Conservation (phyloP, 2,888 invertebrate genomes). For the Mayetiola destructor region DNA sequence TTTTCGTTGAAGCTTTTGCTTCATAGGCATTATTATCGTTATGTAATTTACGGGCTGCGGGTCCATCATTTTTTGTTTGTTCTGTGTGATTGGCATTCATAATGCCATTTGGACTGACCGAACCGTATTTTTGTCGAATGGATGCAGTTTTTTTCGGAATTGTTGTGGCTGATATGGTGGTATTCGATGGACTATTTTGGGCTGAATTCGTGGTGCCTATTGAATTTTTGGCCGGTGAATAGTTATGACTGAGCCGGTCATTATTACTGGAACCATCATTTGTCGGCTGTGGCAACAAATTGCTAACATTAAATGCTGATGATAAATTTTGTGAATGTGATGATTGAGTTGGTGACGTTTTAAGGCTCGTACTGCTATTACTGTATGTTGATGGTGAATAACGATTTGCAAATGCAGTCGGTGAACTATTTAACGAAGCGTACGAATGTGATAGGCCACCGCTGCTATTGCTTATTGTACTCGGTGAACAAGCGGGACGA, state of each 20-base stretch:
- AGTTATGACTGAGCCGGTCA: no score
- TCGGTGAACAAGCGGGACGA: constrained; percentile 8
- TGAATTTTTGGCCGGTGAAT: neutral
- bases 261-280: no score
- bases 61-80: neutral
- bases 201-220: neutral
- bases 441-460: neutral
- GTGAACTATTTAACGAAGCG: constrained; percentile 5
- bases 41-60: neutral
- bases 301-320: neutral
- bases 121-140: constrained; percentile 7
- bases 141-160: constrained; percentile 11
- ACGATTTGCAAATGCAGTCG: neutral
- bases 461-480: constrained; percentile 3
- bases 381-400: constrained; percentile 10
- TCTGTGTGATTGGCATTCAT: neutral
- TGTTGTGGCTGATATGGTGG: neutral
- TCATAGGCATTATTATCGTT: neutral
- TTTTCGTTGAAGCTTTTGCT: neutral
- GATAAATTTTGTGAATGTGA: neutral
- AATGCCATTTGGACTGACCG: constrained; percentile 1
- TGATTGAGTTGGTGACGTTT: constrained; percentile 6
- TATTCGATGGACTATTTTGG: neutral
- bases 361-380: constrained; percentile 4
- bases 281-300: neutral